These are phyloP conservation scores for Bubalus kerabau DNA, from an alignment of 2,113 vertebrate species.

Conservation along the genomic window DNA sequence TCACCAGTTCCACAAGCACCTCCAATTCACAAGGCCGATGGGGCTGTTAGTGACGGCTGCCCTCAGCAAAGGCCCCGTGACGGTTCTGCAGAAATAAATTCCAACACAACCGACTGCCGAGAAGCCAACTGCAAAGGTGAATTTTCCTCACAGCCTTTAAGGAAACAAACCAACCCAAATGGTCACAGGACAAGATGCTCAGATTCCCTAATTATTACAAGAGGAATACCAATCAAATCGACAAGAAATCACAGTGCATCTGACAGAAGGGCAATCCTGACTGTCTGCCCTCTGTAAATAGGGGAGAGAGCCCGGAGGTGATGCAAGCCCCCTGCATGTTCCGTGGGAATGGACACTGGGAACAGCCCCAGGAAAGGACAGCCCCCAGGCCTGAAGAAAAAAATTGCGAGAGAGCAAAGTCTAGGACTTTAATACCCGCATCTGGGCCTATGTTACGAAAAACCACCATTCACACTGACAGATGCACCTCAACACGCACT, in stretches of 20 bases:
- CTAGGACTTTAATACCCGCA: neutral
- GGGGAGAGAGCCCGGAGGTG: neutral
- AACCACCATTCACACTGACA: neutral
- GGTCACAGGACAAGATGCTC: neutral
- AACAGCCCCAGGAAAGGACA: neutral
- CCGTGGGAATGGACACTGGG: neutral
- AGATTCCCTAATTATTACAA: neutral
- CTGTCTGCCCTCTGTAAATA: neutral
- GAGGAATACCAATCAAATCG: neutral
- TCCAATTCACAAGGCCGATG: neutral
- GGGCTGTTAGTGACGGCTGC: neutral
- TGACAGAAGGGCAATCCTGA: neutral
- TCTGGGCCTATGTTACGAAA: neutral
- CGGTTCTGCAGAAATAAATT: neutral
- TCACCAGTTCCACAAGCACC: neutral
- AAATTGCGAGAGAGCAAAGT: neutral
- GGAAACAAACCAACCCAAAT: neutral
- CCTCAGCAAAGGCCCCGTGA: neutral
- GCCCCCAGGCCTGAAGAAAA: neutral
- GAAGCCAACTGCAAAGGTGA: neutral
- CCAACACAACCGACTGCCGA: neutral
- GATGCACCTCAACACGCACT: neutral
- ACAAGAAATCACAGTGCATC: neutral
- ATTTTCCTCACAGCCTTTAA: neutral
- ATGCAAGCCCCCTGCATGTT: neutral